A percentile compares a stretch with the other conserved stretches of the same genome.
Conservation (phyloP, 1,140 invertebrate species). For the Euura lappo region DNA sequence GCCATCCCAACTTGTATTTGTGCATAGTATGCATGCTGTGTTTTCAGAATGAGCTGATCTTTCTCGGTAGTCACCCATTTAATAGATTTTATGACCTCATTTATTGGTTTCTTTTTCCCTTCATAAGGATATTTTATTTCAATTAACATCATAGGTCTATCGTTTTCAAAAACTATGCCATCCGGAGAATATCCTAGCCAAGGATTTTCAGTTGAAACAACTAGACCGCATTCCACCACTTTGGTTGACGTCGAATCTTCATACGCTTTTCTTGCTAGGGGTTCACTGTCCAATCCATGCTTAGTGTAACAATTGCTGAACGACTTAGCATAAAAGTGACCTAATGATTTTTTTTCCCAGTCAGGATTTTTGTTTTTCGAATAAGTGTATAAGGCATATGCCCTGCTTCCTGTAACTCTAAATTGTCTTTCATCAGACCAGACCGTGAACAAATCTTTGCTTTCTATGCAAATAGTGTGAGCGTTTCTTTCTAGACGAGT, state of each 20-base stretch:
- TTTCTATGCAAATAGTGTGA: neutral
- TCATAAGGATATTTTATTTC: constrained; percentile 12
- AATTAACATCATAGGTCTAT: neutral
- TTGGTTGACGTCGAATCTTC: neutral
- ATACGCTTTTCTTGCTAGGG: neutral
- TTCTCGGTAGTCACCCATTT: constrained; percentile 12
- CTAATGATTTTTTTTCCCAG: neutral
- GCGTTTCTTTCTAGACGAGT: neutral
- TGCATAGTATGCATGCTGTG: constrained; percentile 17
- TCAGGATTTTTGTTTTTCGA: neutral
- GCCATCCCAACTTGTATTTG: constrained; percentile 21
- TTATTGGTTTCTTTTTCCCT: neutral
- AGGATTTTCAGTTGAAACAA: constrained; percentile 5
- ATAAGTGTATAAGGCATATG: neutral
- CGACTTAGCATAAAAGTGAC: neutral
- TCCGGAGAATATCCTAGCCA: constrained; percentile 14
- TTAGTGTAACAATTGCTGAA: neutral
- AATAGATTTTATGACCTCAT: neutral
- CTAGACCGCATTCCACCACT: constrained; percentile 1
- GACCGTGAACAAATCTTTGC: neutral
- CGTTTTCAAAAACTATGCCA: constrained; percentile 13
- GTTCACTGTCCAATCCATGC: neutral
- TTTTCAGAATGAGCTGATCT: constrained; percentile 1
- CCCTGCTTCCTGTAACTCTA: neutral
- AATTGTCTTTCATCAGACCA: neutral